phyloP scores from a whole-genome alignment of 2,888 invertebrate genomes.

The Watsonalla binaria region DNA sequence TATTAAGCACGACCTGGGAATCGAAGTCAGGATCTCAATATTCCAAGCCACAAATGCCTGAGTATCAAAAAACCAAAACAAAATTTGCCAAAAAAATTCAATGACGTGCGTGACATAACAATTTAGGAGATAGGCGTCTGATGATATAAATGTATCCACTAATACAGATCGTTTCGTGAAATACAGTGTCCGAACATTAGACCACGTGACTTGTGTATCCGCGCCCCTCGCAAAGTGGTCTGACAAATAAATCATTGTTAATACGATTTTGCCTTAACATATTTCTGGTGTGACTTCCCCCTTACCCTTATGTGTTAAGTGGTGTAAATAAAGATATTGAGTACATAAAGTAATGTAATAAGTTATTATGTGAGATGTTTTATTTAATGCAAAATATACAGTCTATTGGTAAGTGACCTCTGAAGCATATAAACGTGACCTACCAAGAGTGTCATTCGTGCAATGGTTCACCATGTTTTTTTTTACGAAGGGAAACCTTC shows the following conservation, averaged over 20 bases:
- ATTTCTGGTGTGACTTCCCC: constrained; percentile 32
- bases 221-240: constrained; percentile 45
- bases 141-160: constrained; percentile 3
- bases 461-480: too few relatives aligned
- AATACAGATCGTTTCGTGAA: constrained; percentile 11
- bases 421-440: too few relatives aligned
- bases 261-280: constrained; percentile 67
- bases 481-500: too few relatives aligned
- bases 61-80: too few relatives aligned
- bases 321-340: constrained; percentile 1
- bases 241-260: constrained; percentile 70
- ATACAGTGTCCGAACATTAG: constrained; percentile 64
- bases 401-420: too few relatives aligned
- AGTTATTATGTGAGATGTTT: too few relatives aligned
- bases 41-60: too few relatives aligned
- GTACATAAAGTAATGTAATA: not conserved
- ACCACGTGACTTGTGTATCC: constrained; percentile 63
- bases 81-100: not conserved
- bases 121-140: not conserved
- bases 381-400: too few relatives aligned
- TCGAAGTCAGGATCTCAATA: too few relatives aligned
- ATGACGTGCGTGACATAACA: not conserved
- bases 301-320: constrained; percentile 20
- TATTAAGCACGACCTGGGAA: too few relatives aligned
- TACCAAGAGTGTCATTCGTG: too few relatives aligned